These are phyloP conservation scores for Teleopsis dalmanni DNA, from an alignment of 1,140 invertebrate species.

Conservation along the genomic window DNA sequence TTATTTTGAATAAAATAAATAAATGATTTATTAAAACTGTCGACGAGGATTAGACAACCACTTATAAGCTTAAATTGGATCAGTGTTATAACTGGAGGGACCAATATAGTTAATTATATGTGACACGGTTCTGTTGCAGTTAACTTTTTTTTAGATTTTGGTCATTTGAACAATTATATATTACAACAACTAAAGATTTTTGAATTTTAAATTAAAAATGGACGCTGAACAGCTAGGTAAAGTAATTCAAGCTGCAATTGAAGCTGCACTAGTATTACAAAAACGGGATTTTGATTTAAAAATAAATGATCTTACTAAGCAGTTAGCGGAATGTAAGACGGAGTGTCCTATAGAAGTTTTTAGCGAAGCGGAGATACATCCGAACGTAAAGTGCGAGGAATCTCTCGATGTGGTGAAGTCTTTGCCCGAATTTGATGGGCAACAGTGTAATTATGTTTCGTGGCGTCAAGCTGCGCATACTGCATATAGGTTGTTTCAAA, in stretches of 20 bases:
- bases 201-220: too few species aligned
- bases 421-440: constrained; percentile 13
- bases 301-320: background rate
- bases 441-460: constrained; percentile 9
- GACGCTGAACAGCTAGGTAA: too few species aligned
- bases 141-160: too few species aligned
- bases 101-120: too few species aligned
- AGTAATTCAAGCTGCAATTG: constrained; percentile 1
- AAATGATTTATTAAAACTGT: too few species aligned
- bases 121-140: too few species aligned
- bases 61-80: too few species aligned
- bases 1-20: too few species aligned
- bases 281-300: constrained; percentile 7
- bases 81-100: too few species aligned
- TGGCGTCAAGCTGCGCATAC: constrained; percentile 12
- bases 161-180: too few species aligned
- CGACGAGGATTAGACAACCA: too few species aligned
- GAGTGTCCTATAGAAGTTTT: background rate
- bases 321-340: background rate
- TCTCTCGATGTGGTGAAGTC: constrained; percentile 13
- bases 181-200: too few species aligned
- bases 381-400: constrained; percentile 5
- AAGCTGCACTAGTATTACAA: constrained; percentile 4
- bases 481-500: constrained; percentile 8
- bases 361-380: constrained; percentile 4